These are phyloP conservation scores for Pseudochirops cupreus DNA, from an alignment of 2,797 vertebrate species.

Conservation along the genomic window DNA sequence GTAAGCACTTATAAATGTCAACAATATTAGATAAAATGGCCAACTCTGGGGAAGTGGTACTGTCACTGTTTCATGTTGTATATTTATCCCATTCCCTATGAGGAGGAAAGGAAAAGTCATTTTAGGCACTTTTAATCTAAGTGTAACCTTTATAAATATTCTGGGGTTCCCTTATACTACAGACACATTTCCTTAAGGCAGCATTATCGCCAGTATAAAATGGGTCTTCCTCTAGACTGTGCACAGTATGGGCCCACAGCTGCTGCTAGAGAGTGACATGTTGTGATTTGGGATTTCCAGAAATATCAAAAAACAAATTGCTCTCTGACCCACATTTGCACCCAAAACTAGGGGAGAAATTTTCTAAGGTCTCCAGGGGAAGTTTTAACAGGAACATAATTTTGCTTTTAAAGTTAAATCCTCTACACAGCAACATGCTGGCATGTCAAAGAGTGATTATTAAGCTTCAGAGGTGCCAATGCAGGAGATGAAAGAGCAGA, in stretches of 20 bases:
- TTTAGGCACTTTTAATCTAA: slow-evolving; percentile 41
- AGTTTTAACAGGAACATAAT: slow-evolving; percentile 73
- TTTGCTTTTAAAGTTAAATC: slow-evolving; percentile 77
- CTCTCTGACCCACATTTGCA: slow-evolving; percentile 73
- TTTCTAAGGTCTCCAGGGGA: slow-evolving; percentile 66
- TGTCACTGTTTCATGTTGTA: background rate
- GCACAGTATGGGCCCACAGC: slow-evolving; percentile 72
- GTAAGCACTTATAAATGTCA: background rate
- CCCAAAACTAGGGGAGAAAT: slow-evolving; percentile 68
- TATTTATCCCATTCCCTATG: background rate
- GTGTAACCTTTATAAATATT: slow-evolving; percentile 67
- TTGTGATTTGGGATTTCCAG: slow-evolving; percentile 73
- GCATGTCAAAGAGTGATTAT: slow-evolving; percentile 69
- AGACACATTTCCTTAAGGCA: slow-evolving; percentile 64
- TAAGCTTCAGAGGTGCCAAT: slow-evolving; percentile 68
- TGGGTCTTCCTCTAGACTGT: slow-evolving; percentile 64
- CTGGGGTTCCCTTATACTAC: slow-evolving; percentile 60
- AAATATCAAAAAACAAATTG: slow-evolving; percentile 72
- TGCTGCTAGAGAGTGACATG: slow-evolving; percentile 73
- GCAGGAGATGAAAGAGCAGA: slow-evolving; percentile 64
- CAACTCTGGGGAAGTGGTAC: background rate
- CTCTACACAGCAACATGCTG: slow-evolving; percentile 64
- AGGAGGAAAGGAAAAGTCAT: background rate
- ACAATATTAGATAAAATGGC: background rate
- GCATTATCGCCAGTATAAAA: slow-evolving; percentile 61